Base-by-base conservation (phyloP, 1,140 invertebrate genomes). In the Papilio xuthus region DNA sequence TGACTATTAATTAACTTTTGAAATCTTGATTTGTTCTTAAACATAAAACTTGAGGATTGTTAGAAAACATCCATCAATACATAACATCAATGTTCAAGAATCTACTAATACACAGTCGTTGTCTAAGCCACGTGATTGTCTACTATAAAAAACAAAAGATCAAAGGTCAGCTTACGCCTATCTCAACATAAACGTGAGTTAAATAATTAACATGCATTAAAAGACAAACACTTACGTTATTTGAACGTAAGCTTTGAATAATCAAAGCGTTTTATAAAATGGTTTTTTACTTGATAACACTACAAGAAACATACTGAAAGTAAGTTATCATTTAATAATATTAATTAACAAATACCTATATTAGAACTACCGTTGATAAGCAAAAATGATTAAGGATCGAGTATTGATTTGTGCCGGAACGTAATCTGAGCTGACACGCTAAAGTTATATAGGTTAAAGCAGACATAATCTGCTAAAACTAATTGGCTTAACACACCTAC, bases 151-250 rank as follows among this genome's bases (percentile, higher is more conserved):
- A 67, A 67, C 60, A 28, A 67, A 67, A 67, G 32, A 4, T 28
- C 60, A 67, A 67, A 67, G 60, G 26, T 67, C 26, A 67, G 4
- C 60, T 67, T 28, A 67, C 26, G 26, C 60, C 60, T 67, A 67
- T 67, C 60, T 23, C 60, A 67, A 67, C 60, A 67, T 67, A 32
- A 67, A 67, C 60, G 13, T 67, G 26, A 67, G 26, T 32, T 18
- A 28, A 67, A 63, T 63, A 12, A 63, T 67, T 67, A 32, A 13
- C 60, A 67, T 67, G 26, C 60, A 67, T 67, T 67, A 67, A 13
- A 26, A 26, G 12, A 28, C 23, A 1, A 28, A 28, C 12, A 67
- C 60, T 67, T 67, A 32, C 60, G 13, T 28, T 32, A 67, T 28
- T 28, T 15, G 28, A 67, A 67, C 60, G 60, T 60, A 60, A 60